Conservation (phyloP, 2,113 vertebrate species). For the Silurus asotus region DNA sequence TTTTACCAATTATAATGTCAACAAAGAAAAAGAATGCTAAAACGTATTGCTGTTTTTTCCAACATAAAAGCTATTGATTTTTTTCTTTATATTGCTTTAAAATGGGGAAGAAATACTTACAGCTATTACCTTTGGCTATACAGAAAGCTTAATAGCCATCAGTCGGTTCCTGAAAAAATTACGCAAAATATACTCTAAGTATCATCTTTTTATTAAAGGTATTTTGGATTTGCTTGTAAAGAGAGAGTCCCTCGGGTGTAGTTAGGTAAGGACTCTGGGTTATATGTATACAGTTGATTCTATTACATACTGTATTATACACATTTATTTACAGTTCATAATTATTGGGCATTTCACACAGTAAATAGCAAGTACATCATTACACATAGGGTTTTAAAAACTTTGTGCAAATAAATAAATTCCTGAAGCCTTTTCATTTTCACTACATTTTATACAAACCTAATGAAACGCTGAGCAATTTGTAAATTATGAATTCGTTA, state of each 20-base stretch:
- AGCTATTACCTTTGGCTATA: background rate
- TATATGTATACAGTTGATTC: background rate
- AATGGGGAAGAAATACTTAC: background rate
- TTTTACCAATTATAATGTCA: background rate
- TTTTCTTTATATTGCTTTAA: background rate
- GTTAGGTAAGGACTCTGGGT: background rate
- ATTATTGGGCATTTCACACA: background rate
- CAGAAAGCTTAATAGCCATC: background rate
- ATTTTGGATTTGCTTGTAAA: background rate
- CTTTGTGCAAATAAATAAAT: conserved; percentile 53
- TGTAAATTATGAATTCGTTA: background rate
- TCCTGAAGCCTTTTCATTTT: conserved; percentile 53
- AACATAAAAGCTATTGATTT: background rate
- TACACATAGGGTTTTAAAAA: background rate
- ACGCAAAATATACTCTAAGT: background rate
- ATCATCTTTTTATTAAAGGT: conserved; percentile 1
- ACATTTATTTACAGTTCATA: background rate
- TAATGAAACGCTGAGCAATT: conserved; percentile 17
- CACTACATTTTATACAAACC: conserved; percentile 33
- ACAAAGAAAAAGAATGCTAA: background rate
- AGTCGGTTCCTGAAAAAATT: background rate
- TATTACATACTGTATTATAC: background rate
- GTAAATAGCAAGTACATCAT: background rate
- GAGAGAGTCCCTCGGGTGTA: background rate
- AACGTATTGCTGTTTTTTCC: background rate